A percentile compares a stretch with the other conserved stretches of the same genome.
Conservation (phyloP, 2,888 invertebrate species). For the Nemoura dubitans region DNA sequence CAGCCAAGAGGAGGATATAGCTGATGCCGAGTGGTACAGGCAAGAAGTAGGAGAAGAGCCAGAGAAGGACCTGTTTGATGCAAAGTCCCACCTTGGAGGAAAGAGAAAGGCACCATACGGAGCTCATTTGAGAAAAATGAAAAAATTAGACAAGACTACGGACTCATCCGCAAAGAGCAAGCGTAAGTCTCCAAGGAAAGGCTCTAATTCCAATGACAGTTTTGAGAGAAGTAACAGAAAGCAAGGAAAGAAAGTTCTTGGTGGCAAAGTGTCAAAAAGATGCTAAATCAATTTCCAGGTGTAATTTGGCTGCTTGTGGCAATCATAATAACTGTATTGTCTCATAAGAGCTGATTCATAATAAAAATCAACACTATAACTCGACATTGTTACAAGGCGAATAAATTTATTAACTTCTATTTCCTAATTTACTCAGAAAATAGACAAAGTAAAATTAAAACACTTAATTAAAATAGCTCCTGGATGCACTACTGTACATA, state of each 20-base stretch:
- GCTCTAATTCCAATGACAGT: constrained; percentile 4
- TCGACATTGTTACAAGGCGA: not conserved
- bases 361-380: not conserved
- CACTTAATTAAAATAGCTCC: not conserved
- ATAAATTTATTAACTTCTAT: not conserved
- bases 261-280: constrained; percentile 24
- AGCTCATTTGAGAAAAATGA: not conserved
- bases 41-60: constrained; percentile 90
- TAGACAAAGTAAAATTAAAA: not conserved
- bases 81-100: not conserved
- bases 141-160: constrained; percentile 15
- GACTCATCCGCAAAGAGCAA: not conserved
- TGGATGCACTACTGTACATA: not conserved
- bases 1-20: constrained; percentile 67
- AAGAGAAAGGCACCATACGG: constrained; percentile 30
- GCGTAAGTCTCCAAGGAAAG: not conserved
- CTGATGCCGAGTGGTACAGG: constrained; percentile 84
- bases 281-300: not conserved
- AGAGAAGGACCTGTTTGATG: constrained; percentile 67
- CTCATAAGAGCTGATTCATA: not conserved
- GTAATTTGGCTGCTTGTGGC: not conserved
- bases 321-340: not conserved
- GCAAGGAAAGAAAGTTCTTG: constrained; percentile 18
- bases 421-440: not conserved
- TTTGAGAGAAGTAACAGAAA: constrained; percentile 17